These are phyloP conservation scores for Agrypnus murinus DNA, from an alignment of 2,888 invertebrate genomes.

Conservation along the genomic window DNA sequence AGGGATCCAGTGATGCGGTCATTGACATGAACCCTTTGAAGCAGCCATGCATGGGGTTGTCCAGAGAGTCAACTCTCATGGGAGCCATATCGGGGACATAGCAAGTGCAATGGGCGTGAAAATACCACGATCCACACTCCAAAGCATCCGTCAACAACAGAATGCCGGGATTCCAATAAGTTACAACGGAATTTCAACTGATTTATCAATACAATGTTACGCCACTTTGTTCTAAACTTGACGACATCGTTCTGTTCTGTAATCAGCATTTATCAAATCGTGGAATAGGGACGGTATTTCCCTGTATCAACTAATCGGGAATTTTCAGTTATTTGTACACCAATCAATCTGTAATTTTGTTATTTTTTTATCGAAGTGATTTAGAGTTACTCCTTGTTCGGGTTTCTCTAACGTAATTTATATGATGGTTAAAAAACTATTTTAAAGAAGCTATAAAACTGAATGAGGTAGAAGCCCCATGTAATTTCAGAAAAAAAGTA, in stretches of 20 bases:
- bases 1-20: conserved; percentile 40
- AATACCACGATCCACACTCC: conserved; percentile 53
- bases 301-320: not conserved
- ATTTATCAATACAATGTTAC: conserved; percentile 39
- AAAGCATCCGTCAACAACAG: conserved; percentile 52
- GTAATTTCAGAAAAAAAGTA: conserved; percentile 40
- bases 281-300: not conserved
- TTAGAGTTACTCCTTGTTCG: not conserved
- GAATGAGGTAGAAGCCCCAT: not conserved
- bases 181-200: conserved; percentile 40
- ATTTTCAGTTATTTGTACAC: not conserved
- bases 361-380: not conserved
- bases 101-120: conserved; percentile 54
- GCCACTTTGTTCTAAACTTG: conserved; percentile 25
- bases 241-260: not conserved
- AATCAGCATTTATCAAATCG: conserved; percentile 1
- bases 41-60: conserved; percentile 51
- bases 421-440: conserved; percentile 6
- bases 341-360: not conserved
- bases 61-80: conserved; percentile 48
- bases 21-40: conserved; percentile 51
- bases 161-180: conserved; percentile 48
- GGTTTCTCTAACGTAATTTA: not conserved
- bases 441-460: conserved; percentile 14
- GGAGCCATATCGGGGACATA: conserved; percentile 51